phyloP scores from a whole-genome alignment of 2,797 vertebrate genomes.

The Amphiprion clarkii region DNA sequence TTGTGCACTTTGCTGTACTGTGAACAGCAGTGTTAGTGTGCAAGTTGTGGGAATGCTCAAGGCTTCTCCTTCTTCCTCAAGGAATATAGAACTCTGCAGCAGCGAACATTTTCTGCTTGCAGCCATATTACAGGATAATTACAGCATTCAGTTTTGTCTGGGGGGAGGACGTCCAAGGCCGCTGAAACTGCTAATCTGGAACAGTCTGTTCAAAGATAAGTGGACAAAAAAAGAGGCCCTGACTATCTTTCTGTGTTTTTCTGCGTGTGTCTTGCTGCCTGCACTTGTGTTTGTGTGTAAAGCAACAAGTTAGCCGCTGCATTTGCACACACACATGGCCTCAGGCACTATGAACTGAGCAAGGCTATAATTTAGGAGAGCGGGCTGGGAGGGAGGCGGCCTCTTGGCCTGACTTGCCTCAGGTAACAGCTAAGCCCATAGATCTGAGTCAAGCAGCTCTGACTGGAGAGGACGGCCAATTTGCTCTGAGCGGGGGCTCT shows the following conservation, averaged over 20 bases:
- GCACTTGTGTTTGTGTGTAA: slow-evolving; percentile 70
- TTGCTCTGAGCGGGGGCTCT: slow-evolving; percentile 70
- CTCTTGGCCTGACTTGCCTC: slow-evolving; percentile 75
- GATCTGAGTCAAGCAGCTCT: slow-evolving; percentile 73
- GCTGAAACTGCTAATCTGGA: slow-evolving; percentile 71
- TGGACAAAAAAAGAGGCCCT: slow-evolving; percentile 37
- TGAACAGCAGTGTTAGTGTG: slow-evolving; percentile 5
- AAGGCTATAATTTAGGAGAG: slow-evolving; percentile 76
- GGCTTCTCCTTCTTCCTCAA: slow-evolving; percentile 31
- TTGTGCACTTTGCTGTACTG: background rate
- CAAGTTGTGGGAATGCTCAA: slow-evolving; percentile 47
- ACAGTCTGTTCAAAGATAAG: slow-evolving; percentile 73
- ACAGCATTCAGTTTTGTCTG: slow-evolving; percentile 65
- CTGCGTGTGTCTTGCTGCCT: slow-evolving; percentile 45
- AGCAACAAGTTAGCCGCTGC: slow-evolving; percentile 53
- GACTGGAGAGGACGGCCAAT: slow-evolving; percentile 75
- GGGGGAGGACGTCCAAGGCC: slow-evolving; percentile 56
- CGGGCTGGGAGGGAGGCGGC: slow-evolving; percentile 60
- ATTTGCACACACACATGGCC: slow-evolving; percentile 71
- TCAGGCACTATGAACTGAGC: slow-evolving; percentile 58
- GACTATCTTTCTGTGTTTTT: slow-evolving; percentile 40
- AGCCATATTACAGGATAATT: slow-evolving; percentile 76
- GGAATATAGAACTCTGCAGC: slow-evolving; percentile 32
- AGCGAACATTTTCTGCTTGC: slow-evolving; percentile 47
- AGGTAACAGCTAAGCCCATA: slow-evolving; percentile 78